Evolutionary conservation across 2,888 invertebrate species (phyloP).

Genomic region (Cryptophagus acutangulus): DNA sequence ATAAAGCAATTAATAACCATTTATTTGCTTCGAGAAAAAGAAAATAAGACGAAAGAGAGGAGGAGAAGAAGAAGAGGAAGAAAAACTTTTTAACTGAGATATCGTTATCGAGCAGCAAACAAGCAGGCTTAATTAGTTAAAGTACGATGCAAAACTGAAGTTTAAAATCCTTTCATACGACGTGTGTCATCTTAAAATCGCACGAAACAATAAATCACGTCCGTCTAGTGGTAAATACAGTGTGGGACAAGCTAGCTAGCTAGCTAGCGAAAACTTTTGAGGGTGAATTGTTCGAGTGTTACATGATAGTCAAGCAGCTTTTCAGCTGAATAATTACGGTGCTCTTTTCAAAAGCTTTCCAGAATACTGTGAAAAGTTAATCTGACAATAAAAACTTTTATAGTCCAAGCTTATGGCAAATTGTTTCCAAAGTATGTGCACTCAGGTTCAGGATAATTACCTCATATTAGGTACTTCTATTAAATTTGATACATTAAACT

Average conservation of each 20-base stretch:
- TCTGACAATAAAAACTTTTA: conserved; percentile 26
- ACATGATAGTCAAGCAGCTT: conserved; percentile 21
- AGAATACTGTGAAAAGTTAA: conserved; percentile 23
- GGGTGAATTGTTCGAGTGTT: conserved; percentile 20
- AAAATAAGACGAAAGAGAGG: too few relatives aligned
- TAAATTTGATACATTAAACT: not conserved
- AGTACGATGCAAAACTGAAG: conserved; percentile 12
- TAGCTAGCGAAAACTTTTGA: conserved; percentile 12
- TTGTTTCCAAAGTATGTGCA: conserved; percentile 21
- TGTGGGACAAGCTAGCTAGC: not conserved
- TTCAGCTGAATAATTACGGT: conserved; percentile 25
- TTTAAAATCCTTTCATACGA: conserved; percentile 24
- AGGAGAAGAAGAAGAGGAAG: not conserved
- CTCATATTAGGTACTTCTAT: not conserved
- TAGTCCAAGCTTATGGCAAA: conserved; percentile 21
- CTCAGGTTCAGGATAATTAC: conserved; percentile 6
- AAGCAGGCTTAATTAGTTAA: not conserved
- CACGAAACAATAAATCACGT: conserved; percentile 25
- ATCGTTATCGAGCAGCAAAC: too few relatives aligned
- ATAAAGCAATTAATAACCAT: conserved; percentile 1
- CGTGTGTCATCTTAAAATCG: conserved; percentile 26
- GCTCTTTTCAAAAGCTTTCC: conserved; percentile 11
- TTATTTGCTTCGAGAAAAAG: too few relatives aligned
- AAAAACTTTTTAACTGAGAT: too few relatives aligned
- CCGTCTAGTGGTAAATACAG: not conserved